A percentile compares a stretch with the other conserved stretches of the same genome.
Conservation (phyloP, 2,113 vertebrate species). For the Dicrurus megarhynchus region DNA sequence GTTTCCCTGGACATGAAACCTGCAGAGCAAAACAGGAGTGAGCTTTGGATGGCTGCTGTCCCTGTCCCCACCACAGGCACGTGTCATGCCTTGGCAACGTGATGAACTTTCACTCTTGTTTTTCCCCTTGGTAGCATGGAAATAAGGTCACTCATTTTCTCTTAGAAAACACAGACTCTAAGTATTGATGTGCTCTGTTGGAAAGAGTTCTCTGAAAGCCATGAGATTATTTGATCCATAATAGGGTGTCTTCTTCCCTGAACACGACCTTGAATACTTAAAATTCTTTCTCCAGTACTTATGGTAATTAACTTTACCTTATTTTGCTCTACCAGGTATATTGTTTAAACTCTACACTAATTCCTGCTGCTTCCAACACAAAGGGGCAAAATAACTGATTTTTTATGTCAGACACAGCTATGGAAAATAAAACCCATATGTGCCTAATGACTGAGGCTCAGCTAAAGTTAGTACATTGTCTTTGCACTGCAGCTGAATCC, state of each 20-base stretch:
- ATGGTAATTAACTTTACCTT: background rate
- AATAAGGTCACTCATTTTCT: background rate
- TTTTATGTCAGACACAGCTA: background rate
- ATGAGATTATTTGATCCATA: background rate
- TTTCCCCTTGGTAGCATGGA: background rate
- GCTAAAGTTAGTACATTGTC: constrained; percentile 9
- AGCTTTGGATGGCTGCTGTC: background rate
- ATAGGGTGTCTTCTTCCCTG: background rate
- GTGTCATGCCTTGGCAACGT: accelerated
- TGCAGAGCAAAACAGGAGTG: background rate
- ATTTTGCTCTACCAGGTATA: background rate
- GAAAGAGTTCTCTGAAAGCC: background rate
- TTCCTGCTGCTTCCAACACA: constrained; percentile 15
- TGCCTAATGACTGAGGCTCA: constrained; percentile 20
- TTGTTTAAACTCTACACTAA: background rate
- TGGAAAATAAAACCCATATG: background rate
- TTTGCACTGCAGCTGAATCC: constrained; percentile 11
- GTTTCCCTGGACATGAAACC: background rate
- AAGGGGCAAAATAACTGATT: background rate
- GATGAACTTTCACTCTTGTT: accelerated
- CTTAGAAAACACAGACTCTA: background rate
- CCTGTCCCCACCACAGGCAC: background rate
- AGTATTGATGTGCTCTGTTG: background rate
- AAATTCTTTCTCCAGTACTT: background rate
- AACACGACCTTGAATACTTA: background rate